A percentile compares a stretch with the other conserved stretches of the same genome.
phyloP scores from a whole-genome alignment of 92 coral and sea anemone species.

The Micromussa lordhowensis region DNA sequence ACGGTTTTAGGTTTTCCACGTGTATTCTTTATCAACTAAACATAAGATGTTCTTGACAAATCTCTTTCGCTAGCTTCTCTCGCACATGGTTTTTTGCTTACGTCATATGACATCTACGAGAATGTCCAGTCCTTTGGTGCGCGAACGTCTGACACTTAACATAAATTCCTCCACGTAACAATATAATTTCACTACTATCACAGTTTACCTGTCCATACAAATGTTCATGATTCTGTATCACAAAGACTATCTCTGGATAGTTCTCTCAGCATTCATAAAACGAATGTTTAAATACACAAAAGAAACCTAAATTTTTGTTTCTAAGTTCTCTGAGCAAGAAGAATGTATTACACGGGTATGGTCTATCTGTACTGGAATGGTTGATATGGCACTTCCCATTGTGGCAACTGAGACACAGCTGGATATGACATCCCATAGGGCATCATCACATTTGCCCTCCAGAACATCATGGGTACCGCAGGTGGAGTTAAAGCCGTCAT shows the following conservation, averaged over 20 bases:
- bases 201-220: background rate
- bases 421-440: background rate
- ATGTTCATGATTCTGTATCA: too few relatives aligned
- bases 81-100: too few relatives aligned
- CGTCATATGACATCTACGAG: too few relatives aligned
- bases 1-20: too few relatives aligned
- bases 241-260: background rate
- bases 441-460: background rate
- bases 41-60: too few relatives aligned
- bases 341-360: background rate
- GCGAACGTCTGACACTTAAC: too few relatives aligned
- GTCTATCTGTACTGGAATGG: background rate
- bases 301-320: background rate
- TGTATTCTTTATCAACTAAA: too few relatives aligned
- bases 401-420: too few relatives aligned
- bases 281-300: background rate
- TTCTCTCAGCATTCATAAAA: background rate
- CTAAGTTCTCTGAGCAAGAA: background rate
- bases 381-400: background rate
- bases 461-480: constrained; percentile 3
- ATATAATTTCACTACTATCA: too few relatives aligned
- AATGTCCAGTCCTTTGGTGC: too few relatives aligned
- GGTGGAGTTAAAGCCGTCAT: background rate
- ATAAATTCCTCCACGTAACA: too few relatives aligned
- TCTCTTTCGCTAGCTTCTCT: too few relatives aligned